Conservation (phyloP, 2,888 invertebrate species). For the Myathropa florea region DNA sequence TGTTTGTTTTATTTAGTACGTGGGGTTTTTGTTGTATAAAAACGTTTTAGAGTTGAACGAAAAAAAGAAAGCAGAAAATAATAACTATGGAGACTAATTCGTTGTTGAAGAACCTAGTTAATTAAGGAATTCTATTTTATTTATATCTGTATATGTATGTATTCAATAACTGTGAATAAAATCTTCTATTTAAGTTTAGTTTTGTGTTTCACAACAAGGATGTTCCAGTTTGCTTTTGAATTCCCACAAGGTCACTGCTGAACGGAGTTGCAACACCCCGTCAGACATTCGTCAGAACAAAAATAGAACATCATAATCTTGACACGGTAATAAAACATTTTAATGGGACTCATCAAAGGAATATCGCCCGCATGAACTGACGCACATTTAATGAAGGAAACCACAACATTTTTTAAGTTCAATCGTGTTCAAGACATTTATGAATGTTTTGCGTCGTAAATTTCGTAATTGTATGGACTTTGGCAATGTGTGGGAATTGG, state of each 20-base stretch:
- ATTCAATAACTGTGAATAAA: slow-evolving; percentile 63
- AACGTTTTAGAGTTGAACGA: slow-evolving; percentile 23
- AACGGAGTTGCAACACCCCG: neutral
- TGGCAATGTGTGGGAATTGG: neutral
- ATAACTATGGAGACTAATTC: slow-evolving; percentile 30
- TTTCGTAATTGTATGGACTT: neutral
- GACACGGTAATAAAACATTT: slow-evolving; percentile 42
- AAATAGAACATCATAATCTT: slow-evolving; percentile 19
- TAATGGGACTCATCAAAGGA: slow-evolving; percentile 26
- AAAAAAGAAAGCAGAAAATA: slow-evolving; percentile 1
- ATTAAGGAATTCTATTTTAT: slow-evolving; percentile 49
- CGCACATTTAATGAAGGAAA: neutral
- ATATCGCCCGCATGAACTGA: neutral
- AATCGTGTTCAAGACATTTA: neutral
- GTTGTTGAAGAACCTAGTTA: slow-evolving; percentile 43
- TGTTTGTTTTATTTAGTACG: slow-evolving; percentile 6
- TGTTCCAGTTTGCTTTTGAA: neutral
- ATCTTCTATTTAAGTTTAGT: slow-evolving; percentile 47
- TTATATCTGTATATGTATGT: slow-evolving; percentile 18
- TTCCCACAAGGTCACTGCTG: neutral
- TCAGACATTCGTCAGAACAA: neutral
- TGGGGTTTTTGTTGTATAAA: slow-evolving; percentile 46
- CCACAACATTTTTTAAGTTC: neutral
- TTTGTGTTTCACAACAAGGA: neutral
- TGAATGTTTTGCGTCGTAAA: neutral